Percentiles rank a stretch among this genome's conserved stretches.
phyloP scores from a whole-genome alignment of 2,888 invertebrate genomes.

The Xestia ashworthii region DNA sequence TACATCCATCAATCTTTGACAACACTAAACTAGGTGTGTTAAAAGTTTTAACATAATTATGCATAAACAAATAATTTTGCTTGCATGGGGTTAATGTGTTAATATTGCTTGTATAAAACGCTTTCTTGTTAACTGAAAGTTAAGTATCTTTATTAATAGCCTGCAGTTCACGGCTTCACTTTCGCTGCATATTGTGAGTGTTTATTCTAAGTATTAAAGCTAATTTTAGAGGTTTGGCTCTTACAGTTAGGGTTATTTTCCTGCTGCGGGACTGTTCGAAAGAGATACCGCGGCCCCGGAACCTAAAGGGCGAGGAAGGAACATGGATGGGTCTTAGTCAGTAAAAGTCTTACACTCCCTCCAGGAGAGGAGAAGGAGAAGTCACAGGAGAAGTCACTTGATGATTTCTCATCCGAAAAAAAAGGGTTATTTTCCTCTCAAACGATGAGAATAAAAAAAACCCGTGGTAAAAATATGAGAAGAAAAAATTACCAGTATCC shows the following conservation, averaged over 20 bases:
- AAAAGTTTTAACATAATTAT: background rate
- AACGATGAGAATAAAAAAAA: too few species aligned
- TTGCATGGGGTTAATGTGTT: background rate
- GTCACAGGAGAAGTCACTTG: too few species aligned
- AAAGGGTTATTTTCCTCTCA: background rate
- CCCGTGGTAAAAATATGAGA: too few species aligned
- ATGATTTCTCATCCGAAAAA: too few species aligned
- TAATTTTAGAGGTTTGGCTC: too few species aligned
- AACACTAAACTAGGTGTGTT: background rate
- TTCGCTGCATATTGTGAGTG: background rate
- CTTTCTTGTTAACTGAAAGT: background rate
- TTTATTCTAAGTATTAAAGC: background rate
- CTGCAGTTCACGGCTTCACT: slow-evolving; percentile 1
- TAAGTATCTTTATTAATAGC: slow-evolving; percentile 7
- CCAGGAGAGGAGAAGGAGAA: too few species aligned
- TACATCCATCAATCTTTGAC: background rate
- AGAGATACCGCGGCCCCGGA: too few species aligned
- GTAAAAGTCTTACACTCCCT: too few species aligned
- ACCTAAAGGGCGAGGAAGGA: too few species aligned
- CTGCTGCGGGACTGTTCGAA: too few species aligned
- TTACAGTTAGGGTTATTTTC: background rate
- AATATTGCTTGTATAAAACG: background rate
- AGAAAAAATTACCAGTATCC: too few species aligned
- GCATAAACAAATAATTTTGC: background rate
- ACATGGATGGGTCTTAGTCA: too few species aligned